Evolutionary conservation across 1,140 invertebrate genomes (phyloP).

Genomic region (Bombus polaris): DNA sequence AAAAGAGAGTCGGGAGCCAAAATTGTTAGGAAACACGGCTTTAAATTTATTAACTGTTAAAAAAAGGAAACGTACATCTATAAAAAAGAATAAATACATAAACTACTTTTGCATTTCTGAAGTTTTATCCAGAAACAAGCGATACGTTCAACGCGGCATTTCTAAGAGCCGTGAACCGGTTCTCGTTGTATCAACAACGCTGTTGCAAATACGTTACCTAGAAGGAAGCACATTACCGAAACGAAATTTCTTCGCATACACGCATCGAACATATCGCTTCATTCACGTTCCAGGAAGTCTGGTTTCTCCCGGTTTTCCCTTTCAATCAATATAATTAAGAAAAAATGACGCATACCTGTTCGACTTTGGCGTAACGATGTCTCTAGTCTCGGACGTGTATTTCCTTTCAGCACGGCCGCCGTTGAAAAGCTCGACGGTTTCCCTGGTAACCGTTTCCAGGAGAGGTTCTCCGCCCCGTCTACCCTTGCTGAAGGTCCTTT

Average conservation of each 20-base stretch:
- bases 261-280: slow-evolving; percentile 23
- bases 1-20: background rate
- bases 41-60: background rate
- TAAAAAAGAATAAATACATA: background rate
- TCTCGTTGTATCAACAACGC: background rate
- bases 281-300: slow-evolving; percentile 25
- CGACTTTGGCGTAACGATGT: slow-evolving; percentile 81
- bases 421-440: slow-evolving; percentile 85
- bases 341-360: slow-evolving; percentile 73
- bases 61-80: background rate
- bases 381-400: slow-evolving; percentile 84
- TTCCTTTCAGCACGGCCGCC: slow-evolving; percentile 84
- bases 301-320: slow-evolving; percentile 18
- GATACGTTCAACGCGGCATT: slow-evolving; percentile 1
- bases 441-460: slow-evolving; percentile 84
- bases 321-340: slow-evolving; percentile 9
- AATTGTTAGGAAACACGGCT: background rate
- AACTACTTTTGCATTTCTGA: background rate
- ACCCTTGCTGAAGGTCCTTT: slow-evolving; percentile 83
- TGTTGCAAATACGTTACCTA: background rate
- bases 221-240: background rate
- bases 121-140: slow-evolving; percentile 6
- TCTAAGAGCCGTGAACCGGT: background rate
- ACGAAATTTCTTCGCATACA: background rate
- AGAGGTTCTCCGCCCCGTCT: slow-evolving; percentile 80